Evolutionary conservation across 2,113 vertebrate genomes (phyloP).

Genomic region (Menura novaehollandiae): DNA sequence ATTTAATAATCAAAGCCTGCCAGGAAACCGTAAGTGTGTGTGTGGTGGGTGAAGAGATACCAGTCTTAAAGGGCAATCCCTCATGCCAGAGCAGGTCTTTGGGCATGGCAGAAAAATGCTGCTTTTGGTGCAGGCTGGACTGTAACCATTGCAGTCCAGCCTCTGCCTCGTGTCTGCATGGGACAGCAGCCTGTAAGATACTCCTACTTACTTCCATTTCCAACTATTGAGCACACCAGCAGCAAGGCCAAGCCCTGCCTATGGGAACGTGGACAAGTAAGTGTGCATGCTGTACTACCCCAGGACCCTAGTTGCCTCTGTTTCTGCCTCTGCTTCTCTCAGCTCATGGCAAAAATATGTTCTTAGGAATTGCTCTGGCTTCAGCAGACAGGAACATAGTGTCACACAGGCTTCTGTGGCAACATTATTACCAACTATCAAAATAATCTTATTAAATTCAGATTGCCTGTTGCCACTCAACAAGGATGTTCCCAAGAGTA

Average conservation of each 20-base stretch:
- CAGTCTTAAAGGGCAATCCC: neutral
- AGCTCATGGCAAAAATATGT: neutral
- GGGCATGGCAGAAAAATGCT: neutral
- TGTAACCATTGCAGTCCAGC: neutral
- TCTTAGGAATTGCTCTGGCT: neutral
- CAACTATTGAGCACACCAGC: neutral
- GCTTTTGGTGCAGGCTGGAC: neutral
- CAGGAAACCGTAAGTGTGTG: neutral
- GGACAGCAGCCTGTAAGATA: neutral
- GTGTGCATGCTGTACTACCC: fast-evolving
- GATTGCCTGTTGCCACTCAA: neutral
- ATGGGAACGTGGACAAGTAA: fast-evolving
- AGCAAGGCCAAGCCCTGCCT: neutral
- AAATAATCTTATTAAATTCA: neutral
- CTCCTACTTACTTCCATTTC: neutral
- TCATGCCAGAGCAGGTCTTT: neutral
- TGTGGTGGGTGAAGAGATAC: neutral
- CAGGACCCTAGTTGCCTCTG: neutral
- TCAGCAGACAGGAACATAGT: neutral
- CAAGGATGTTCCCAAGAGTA: neutral
- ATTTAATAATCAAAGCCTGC: neutral
- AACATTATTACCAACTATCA: neutral
- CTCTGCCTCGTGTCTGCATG: neutral
- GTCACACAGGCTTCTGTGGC: neutral
- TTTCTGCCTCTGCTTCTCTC: neutral